Evolutionary conservation across 2,888 invertebrate species (phyloP).

Genomic region (Calliphora vomitoria): DNA sequence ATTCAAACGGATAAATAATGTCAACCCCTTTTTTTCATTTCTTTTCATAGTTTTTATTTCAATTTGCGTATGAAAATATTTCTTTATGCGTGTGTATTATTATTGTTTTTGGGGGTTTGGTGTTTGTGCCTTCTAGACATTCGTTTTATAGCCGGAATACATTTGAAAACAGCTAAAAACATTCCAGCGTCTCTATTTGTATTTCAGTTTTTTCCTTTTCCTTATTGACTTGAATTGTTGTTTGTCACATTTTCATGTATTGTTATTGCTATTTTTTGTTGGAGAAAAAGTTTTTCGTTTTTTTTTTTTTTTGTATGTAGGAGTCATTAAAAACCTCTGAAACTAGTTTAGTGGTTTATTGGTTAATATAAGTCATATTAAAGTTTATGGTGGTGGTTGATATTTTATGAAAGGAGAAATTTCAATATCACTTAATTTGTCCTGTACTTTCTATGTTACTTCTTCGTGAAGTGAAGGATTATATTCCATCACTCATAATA

Average conservation of each 20-base stretch:
- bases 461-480: too few species aligned
- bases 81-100: constrained; percentile 27
- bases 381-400: constrained; percentile 51
- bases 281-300: constrained; percentile 31
- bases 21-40: constrained; percentile 68
- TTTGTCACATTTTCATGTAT: constrained; percentile 76
- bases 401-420: constrained; percentile 9
- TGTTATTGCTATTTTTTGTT: constrained; percentile 61
- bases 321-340: constrained; percentile 68
- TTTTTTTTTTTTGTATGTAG: constrained; percentile 36
- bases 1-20: constrained; percentile 76
- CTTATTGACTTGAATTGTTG: constrained; percentile 73
- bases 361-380: constrained; percentile 69
- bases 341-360: constrained; percentile 72
- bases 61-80: constrained; percentile 52
- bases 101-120: constrained; percentile 4
- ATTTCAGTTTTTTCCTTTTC: constrained; percentile 28
- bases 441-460: not conserved
- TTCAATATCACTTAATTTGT: constrained; percentile 25
- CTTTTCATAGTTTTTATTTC: constrained; percentile 20
- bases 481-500: too few species aligned
- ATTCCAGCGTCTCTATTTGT: constrained; percentile 62
- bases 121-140: constrained; percentile 34
- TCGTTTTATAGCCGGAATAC: constrained; percentile 63
- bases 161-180: constrained; percentile 58